These are phyloP conservation scores for Benitochromis conjunctus DNA, from an alignment of 2,113 vertebrate species.

Conservation along the genomic window DNA sequence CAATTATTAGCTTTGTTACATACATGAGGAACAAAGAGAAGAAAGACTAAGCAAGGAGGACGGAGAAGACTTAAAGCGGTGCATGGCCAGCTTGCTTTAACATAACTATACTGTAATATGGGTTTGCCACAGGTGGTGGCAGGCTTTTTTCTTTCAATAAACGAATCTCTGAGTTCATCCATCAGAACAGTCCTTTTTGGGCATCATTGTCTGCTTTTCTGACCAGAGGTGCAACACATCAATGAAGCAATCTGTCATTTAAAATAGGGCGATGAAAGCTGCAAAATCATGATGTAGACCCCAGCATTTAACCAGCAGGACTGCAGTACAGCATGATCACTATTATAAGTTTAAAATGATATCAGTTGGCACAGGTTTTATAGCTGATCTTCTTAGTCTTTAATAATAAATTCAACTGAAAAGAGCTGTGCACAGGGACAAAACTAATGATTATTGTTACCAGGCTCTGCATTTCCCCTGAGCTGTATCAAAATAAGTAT, in stretches of 20 bases:
- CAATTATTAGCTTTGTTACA: constrained; percentile 9
- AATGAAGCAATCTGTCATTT: neutral
- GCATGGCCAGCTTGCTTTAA: neutral
- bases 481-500: neutral
- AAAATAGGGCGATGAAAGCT: neutral
- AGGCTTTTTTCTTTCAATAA: constrained; percentile 23
- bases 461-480: neutral
- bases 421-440: neutral
- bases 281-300: neutral
- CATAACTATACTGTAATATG: neutral
- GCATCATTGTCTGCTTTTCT: neutral
- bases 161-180: neutral
- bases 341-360: neutral
- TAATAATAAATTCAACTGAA: neutral
- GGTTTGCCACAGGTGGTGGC: neutral
- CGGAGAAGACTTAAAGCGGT: neutral
- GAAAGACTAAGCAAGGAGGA: neutral
- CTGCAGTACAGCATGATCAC: neutral
- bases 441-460: neutral
- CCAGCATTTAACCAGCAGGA: neutral
- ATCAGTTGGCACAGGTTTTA: neutral
- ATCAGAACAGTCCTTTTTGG: neutral
- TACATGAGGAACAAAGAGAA: neutral
- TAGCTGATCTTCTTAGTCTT: neutral
- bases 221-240: neutral